Percentiles rank a stretch among this genome's conserved stretches.
Conservation (phyloP, 2,888 invertebrate species). For the Saturnia pavonia region DNA sequence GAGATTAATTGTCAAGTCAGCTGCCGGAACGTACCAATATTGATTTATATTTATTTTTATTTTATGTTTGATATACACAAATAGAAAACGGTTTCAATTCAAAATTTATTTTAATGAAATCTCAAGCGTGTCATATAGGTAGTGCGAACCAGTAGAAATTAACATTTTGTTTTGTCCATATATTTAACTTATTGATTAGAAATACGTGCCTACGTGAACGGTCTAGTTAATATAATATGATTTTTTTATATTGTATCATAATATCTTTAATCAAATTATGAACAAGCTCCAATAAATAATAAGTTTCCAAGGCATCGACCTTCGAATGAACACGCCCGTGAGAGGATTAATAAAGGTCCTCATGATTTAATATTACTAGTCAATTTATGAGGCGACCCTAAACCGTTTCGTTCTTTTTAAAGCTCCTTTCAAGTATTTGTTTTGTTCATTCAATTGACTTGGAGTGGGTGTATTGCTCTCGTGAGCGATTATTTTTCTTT, state of each 20-base stretch:
- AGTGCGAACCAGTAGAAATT: too few species aligned
- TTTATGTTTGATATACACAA: too few species aligned
- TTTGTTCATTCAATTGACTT: conserved; percentile 26
- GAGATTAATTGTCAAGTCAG: too few species aligned
- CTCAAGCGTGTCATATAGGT: too few species aligned
- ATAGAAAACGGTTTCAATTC: too few species aligned
- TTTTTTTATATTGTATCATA: neutral
- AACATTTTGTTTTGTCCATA: too few species aligned
- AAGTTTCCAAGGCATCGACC: conserved; percentile 2
- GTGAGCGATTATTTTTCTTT: conserved; percentile 17
- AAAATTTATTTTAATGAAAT: too few species aligned
- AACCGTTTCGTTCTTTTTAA: conserved; percentile 24
- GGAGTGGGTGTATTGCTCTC: conserved; percentile 21
- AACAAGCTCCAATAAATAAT: neutral
- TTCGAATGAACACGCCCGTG: conserved; percentile 1
- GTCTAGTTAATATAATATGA: neutral
- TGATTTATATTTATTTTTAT: too few species aligned
- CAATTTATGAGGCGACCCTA: conserved; percentile 23
- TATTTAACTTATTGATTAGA: too few species aligned
- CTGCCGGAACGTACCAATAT: too few species aligned
- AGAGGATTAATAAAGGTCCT: conserved; percentile 26
- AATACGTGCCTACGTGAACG: too few species aligned
- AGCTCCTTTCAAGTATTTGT: conserved; percentile 26
- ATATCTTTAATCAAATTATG: conserved; percentile 1
- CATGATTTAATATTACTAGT: conserved; percentile 22